A percentile compares a stretch with the other conserved stretches of the same genome.
phyloP scores from a whole-genome alignment of 1,140 invertebrate species.

The Notospermus geniculatus region DNA sequence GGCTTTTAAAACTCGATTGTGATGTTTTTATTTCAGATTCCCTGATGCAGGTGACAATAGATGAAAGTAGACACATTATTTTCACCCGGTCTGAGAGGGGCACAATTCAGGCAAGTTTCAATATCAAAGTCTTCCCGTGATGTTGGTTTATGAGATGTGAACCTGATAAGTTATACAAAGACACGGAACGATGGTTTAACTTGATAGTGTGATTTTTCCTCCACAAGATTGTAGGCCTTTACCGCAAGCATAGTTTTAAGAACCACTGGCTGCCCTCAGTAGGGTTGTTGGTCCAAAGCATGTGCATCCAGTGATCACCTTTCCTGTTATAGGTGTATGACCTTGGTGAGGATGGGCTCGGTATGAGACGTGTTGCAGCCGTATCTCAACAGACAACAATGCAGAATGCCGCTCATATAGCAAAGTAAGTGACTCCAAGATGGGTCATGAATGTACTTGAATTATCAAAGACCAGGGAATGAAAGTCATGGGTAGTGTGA shows the following conservation, averaged over 20 bases:
- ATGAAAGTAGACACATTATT: slow-evolving; percentile 85
- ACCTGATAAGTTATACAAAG: too few relatives aligned
- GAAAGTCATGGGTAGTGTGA: too few relatives aligned
- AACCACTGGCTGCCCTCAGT: neutral
- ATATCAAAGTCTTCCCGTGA: too few relatives aligned
- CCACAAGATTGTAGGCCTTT: neutral
- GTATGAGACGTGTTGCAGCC: slow-evolving; percentile 69
- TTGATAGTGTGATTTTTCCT: too few relatives aligned
- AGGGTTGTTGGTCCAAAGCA: slow-evolving; percentile 62
- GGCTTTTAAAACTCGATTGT: too few relatives aligned
- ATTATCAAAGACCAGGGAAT: too few relatives aligned
- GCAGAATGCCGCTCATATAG: slow-evolving; percentile 71
- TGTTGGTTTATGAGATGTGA: too few relatives aligned
- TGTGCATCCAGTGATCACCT: neutral
- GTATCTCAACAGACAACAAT: slow-evolving; percentile 78
- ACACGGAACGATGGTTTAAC: too few relatives aligned
- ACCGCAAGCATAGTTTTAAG: neutral
- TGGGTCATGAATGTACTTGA: too few relatives aligned
- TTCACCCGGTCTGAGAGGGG: slow-evolving; percentile 76
- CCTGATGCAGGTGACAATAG: slow-evolving; percentile 84
- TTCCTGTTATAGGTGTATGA: slow-evolving; percentile 80
- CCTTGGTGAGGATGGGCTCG: slow-evolving; percentile 75
- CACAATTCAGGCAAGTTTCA: slow-evolving; percentile 57
- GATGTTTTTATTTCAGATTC: slow-evolving; percentile 66
- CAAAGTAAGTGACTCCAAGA: slow-evolving; percentile 77